Base-by-base conservation (phyloP, 2,888 invertebrate species). In the Rhabditophanes sp. region DNA sequence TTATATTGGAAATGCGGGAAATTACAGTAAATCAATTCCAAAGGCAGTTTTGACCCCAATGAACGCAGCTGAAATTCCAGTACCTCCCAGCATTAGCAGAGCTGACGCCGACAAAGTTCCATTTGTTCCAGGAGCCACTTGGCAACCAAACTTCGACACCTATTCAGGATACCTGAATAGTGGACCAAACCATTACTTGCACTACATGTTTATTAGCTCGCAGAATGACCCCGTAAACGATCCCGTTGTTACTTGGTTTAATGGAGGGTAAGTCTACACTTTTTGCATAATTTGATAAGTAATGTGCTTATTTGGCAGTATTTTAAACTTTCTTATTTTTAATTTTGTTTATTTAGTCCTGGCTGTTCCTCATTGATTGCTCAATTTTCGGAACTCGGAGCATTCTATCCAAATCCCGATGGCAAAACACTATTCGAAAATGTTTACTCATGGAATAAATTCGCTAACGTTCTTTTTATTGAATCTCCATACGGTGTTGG, bases 401-500 rank as follows among this genome's bases (percentile, higher is more conserved):
- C 69, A 17, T 70, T 67, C 48, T 52, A 37, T 21, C 47, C 53
- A 5, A 57, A 63, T 23, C 55, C 56, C 20, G 60, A 61, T 34
- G 64, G 64, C 8, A 31, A 41, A 17, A 60, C 60, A 2, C 41
- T 65, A 9, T 58, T 50, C 32, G 52, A 39, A 36, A 65, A 65
- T 41, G 48, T 53, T 2, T 66, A 56, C 40, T 48, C 56, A 4
- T 65, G 65, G 65, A 65, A 65, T 40, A 65, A 60, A 42, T 58
- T 65, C n/a, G 69, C 70, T 17, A 71, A 70, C 46, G 64, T 72
- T 42, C 35, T 72, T 26, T 71, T 67, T 44, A 44, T 72, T 40
- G 72, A 73, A 47, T 65, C 70, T 2, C 72, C 72, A 15, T 68
- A 70, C 25, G 67, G 68, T 19, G 71, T 72, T 32, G 72, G 72